Conservation (phyloP, 2,797 vertebrate genomes). For the Ibycter americanus region DNA sequence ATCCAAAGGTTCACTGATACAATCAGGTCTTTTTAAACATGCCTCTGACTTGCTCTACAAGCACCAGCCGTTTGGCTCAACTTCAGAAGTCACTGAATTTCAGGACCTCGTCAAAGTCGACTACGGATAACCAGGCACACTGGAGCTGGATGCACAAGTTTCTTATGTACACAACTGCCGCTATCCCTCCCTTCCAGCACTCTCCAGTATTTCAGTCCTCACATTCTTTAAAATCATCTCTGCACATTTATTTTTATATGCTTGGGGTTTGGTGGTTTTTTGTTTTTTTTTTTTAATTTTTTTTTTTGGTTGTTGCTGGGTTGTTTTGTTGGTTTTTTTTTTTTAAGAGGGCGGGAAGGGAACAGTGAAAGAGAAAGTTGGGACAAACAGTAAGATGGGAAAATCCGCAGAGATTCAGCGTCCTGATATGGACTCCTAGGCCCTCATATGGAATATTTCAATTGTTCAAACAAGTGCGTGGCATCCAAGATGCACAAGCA, state of each 20-base stretch:
- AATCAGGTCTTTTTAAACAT: neutral
- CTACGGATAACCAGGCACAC: neutral
- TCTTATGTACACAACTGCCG: neutral
- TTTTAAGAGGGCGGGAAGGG: neutral
- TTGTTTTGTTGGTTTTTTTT: too few relatives aligned
- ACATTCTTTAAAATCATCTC: neutral
- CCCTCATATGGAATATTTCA: neutral
- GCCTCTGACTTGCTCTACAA: neutral
- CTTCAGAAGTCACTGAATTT: neutral
- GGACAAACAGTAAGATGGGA: neutral
- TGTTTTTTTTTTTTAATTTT: too few relatives aligned
- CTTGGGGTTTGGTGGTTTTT: too few relatives aligned
- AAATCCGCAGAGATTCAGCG: neutral
- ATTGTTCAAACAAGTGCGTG: neutral
- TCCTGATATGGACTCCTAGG: neutral
- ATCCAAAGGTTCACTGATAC: neutral
- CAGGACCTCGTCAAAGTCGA: neutral
- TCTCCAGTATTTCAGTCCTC: neutral
- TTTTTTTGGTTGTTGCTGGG: too few relatives aligned
- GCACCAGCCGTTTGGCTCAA: neutral
- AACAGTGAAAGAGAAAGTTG: neutral
- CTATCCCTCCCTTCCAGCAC: neutral
- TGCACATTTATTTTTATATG: neutral
- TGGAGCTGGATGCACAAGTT: neutral
- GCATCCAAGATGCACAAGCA: slow-evolving; percentile 41